Evolutionary conservation across 2,113 vertebrate species (phyloP).

Genomic region (Cardinalis cardinalis): DNA sequence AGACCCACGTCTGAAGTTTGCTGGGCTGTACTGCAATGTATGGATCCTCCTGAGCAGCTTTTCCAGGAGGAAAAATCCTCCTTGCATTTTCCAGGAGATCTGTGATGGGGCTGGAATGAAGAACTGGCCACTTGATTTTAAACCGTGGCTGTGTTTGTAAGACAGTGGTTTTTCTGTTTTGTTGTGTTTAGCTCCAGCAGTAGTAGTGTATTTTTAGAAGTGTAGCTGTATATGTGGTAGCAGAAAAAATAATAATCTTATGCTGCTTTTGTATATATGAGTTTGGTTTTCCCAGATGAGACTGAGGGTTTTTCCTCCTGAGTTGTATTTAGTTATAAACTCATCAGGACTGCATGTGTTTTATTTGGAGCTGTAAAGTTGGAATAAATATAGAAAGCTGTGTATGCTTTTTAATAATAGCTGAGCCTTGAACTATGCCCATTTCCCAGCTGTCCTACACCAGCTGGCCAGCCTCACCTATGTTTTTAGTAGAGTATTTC

Average conservation of each 20-base stretch:
- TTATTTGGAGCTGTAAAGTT: slow-evolving; percentile 23
- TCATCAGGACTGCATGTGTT: neutral
- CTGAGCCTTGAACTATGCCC: slow-evolving; percentile 1
- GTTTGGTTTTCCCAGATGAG: neutral
- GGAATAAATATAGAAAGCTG: slow-evolving; percentile 36
- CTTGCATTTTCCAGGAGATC: neutral
- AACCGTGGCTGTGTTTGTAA: neutral
- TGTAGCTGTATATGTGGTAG: neutral
- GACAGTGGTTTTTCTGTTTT: neutral
- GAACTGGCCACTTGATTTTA: neutral
- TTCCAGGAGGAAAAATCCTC: neutral
- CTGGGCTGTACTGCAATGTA: accelerated
- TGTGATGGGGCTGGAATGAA: neutral
- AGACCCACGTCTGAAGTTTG: neutral
- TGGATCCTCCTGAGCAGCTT: neutral
- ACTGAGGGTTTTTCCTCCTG: neutral
- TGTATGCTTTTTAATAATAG: slow-evolving; percentile 31
- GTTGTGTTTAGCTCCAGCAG: neutral
- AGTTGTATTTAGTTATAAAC: slow-evolving; percentile 11
- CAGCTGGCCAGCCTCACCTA: slow-evolving; percentile 24
- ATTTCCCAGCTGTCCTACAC: neutral
- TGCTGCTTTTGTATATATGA: neutral
- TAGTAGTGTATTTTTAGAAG: neutral
- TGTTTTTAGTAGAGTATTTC: neutral
- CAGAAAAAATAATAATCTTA: neutral